Evolutionary conservation across 2,797 vertebrate genomes (phyloP), one percentile per base, ranked within the genome.

Genomic region (Danionella dracula): DNA sequence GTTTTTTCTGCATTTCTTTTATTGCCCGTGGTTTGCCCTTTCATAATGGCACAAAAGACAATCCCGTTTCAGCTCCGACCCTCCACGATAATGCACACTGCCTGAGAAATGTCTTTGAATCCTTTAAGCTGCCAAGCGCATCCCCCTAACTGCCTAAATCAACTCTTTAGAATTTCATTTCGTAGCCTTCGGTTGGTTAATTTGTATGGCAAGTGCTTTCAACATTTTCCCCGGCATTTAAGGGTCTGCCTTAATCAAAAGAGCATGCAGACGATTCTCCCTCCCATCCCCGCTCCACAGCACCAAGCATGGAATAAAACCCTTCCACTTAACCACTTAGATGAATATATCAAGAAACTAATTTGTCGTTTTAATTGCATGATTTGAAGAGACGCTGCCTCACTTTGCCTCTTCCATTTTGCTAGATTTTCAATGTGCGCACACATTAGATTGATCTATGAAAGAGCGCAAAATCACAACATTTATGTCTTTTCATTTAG

Each of bases 251-350:
- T 83, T 91, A 91, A 91, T 91, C 86, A 89, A 89, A 90, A 90
- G 85, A 89, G 90, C 87, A 84, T 82, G 83, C 78, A 84, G 86
- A 82, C 81, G 86, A 85, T 83, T 87, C 90, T 92, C 82, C 76
- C 71, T 81, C 73, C 70, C 89, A 41, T 88, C 87, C 90, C 91
- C 91, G 84, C 85, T 92, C 91, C 88, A 90, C 91, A 84, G 90
- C 88, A 79, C 85, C 80, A 86, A 87, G 92, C 87, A 77, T 86
- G 85, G 86, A 86, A 85, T 96, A 94, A 94, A 94, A 96, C 93
- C 93, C 93, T 95, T 95, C 93, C 94, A 98, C 96, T 98, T 98
- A 99, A 99, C 95, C 93, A 98, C 96, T 99, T 98, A 97, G 97
- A 98, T 97, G 95, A 97, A 98, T 98, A 97, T 97, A 98, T 98